Percentiles rank a stretch among this genome's conserved stretches.
Conservation (phyloP, 2,888 invertebrate genomes). For the Poecilus cupreus region DNA sequence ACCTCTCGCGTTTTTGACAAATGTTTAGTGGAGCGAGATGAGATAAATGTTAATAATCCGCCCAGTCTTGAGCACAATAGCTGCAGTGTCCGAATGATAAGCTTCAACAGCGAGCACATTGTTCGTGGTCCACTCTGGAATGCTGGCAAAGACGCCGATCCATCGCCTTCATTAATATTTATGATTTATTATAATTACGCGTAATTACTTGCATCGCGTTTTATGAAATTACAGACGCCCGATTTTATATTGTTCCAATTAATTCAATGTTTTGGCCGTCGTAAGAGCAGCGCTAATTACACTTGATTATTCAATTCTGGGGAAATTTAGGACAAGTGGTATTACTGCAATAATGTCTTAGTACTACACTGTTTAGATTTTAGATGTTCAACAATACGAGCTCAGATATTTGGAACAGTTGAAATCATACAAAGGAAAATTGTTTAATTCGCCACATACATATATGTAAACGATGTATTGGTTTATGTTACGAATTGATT, state of each 20-base stretch:
- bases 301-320: conserved; percentile 19
- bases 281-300: not conserved
- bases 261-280: not conserved
- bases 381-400: too few relatives aligned
- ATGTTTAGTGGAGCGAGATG: conserved; percentile 3
- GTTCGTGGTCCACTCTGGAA: conserved; percentile 1
- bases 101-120: conserved; percentile 9
- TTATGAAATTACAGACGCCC: not conserved
- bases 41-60: conserved; percentile 35
- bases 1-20: conserved; percentile 3
- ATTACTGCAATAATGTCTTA: conserved; percentile 17
- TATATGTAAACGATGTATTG: too few relatives aligned
- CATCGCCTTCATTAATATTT: conserved; percentile 34
- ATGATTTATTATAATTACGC: conserved; percentile 46
- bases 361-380: too few relatives aligned
- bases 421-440: too few relatives aligned
- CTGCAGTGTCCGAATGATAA: conserved; percentile 32
- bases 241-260: conserved; percentile 18
- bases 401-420: too few relatives aligned
- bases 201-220: conserved; percentile 2
- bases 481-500: too few relatives aligned
- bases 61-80: conserved; percentile 18
- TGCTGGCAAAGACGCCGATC: conserved; percentile 26
- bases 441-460: too few relatives aligned
- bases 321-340: not conserved